These are phyloP conservation scores for Parotia lawesii DNA, from an alignment of 2,113 vertebrate genomes.

Conservation along the genomic window DNA sequence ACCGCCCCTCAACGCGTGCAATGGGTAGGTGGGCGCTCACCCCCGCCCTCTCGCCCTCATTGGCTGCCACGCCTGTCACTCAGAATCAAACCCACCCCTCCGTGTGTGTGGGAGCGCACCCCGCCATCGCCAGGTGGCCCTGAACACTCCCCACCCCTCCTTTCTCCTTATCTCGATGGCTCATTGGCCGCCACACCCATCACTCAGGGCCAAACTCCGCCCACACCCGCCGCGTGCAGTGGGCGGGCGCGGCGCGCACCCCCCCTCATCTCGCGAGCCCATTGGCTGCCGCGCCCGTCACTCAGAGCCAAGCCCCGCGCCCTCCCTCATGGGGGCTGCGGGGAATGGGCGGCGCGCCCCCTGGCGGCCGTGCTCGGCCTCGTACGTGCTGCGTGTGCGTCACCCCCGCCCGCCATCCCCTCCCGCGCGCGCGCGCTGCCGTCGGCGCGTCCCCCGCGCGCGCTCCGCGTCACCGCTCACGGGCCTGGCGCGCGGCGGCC, in stretches of 20 bases:
- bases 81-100: no score
- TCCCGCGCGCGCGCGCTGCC: no score
- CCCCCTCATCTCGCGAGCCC: not conserved
- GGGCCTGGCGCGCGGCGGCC: no score
- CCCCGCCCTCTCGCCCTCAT: no score
- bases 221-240: not conserved
- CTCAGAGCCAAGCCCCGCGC: accelerated
- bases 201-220: not conserved
- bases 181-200: not conserved
- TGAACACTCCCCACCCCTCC: no score
- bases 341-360: not conserved
- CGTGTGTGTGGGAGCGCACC: not conserved
- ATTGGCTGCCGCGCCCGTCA: not conserved
- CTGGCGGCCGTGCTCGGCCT: not conserved
- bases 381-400: not conserved
- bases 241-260: no score
- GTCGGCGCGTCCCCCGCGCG: no score
- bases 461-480: no score
- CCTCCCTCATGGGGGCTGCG: accelerated
- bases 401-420: not conserved
- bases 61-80: not conserved
- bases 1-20: not conserved
- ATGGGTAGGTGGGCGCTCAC: no score
- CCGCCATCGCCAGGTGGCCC: not conserved
- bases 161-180: not conserved